These are phyloP conservation scores for Chamaetylas fuelleborni DNA, from an alignment of 2,113 vertebrate species.

Conservation along the genomic window DNA sequence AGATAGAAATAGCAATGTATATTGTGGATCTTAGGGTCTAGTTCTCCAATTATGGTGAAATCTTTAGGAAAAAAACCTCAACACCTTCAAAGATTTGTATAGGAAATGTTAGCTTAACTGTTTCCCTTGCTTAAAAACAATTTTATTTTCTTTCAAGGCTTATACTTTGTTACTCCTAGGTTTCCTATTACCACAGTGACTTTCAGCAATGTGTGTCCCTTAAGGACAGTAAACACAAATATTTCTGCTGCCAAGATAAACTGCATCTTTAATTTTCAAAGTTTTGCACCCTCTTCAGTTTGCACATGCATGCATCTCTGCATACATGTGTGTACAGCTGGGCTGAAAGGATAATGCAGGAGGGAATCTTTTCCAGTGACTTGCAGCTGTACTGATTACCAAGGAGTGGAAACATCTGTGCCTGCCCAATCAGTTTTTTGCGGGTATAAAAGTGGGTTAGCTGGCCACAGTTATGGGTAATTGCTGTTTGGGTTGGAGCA, in stretches of 20 bases:
- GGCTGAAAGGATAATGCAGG: too few species aligned
- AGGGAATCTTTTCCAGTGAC: too few species aligned
- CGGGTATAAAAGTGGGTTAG: too few species aligned
- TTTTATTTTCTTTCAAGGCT: neutral
- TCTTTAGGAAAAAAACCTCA: neutral
- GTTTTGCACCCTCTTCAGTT: neutral
- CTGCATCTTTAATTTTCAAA: neutral
- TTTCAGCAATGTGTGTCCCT: neutral
- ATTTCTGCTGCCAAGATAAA: neutral
- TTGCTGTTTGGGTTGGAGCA: too few species aligned
- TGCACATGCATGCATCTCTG: neutral
- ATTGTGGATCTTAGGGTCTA: neutral
- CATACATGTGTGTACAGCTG: neutral
- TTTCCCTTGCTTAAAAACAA: neutral
- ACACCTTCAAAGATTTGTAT: neutral
- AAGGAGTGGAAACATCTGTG: too few species aligned
- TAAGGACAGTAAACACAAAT: neutral
- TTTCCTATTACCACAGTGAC: neutral
- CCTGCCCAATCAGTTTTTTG: too few species aligned
- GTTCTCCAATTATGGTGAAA: neutral
- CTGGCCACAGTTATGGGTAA: too few species aligned
- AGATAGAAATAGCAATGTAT: neutral
- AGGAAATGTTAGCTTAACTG: neutral
- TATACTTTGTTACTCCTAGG: neutral
- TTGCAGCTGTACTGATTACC: too few species aligned